A percentile compares a stretch with the other conserved stretches of the same genome.
These are phyloP conservation scores for Glandiceps talaboti DNA, from an alignment of 53 echinoderm and acorn worm species.

Conservation along the genomic window DNA sequence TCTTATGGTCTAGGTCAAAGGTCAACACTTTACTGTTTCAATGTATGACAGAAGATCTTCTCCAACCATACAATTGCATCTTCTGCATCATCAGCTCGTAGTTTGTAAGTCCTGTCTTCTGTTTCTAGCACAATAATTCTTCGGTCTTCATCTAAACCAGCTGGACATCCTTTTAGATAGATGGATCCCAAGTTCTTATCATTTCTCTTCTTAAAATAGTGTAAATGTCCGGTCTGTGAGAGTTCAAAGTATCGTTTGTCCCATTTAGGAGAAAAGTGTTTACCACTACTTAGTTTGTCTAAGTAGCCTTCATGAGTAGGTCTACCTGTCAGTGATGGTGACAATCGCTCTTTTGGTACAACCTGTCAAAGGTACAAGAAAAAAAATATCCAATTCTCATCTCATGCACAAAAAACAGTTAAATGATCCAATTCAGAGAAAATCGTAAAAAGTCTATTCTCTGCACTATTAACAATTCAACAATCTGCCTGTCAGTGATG, in stretches of 20 bases:
- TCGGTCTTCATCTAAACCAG: slow-evolving; percentile 63
- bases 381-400: too few species aligned
- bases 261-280: slow-evolving; percentile 88
- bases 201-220: slow-evolving; percentile 92
- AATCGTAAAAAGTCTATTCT: too few species aligned
- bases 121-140: slow-evolving; percentile 73
- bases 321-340: slow-evolving; percentile 14
- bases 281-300: slow-evolving; percentile 76
- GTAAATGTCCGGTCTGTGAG: slow-evolving; percentile 82
- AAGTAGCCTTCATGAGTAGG: slow-evolving; percentile 94
- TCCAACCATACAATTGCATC: slow-evolving; percentile 89
- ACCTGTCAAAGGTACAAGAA: too few species aligned
- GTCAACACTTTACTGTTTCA: not conserved
- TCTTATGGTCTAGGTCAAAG: too few species aligned
- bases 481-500: too few species aligned
- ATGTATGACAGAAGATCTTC: slow-evolving; percentile 68
- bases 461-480: too few species aligned
- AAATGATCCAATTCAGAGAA: too few species aligned
- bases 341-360: not conserved
- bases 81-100: slow-evolving; percentile 55
- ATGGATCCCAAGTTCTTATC: slow-evolving; percentile 98
- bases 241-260: slow-evolving; percentile 98
- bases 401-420: too few species aligned
- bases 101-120: slow-evolving; percentile 63
- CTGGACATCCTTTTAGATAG: slow-evolving; percentile 72